Conservation (phyloP, 1,140 invertebrate genomes). For the Diorhabda carinulata region DNA sequence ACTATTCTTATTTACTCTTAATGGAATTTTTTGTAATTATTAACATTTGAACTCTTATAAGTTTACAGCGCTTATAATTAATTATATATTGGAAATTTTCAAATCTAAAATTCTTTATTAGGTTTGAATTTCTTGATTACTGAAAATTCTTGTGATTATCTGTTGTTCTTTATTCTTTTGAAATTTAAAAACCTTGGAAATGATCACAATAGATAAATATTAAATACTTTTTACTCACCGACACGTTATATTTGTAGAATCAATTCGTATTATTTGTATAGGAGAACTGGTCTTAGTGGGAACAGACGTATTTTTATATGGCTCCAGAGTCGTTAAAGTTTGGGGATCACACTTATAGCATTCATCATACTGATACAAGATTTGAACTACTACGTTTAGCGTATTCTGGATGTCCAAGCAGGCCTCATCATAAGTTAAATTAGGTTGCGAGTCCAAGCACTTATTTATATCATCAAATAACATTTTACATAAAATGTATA, state of each 20-base stretch:
- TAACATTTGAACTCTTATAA: too few relatives aligned
- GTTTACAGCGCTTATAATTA: too few relatives aligned
- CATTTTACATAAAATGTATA: conserved; percentile 29
- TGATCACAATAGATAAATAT: background rate
- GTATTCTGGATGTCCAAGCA: conserved; percentile 51
- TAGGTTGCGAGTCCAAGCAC: conserved; percentile 28
- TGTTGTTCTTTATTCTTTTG: too few relatives aligned
- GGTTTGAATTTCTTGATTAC: too few relatives aligned
- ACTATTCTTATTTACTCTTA: too few relatives aligned
- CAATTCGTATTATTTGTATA: conserved; percentile 34
- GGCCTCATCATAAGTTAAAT: conserved; percentile 48
- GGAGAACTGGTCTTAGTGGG: conserved; percentile 50
- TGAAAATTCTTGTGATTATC: too few relatives aligned
- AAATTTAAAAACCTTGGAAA: too few relatives aligned
- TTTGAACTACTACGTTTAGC: conserved; percentile 35
- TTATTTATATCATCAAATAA: conserved; percentile 37
- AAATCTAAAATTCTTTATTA: too few relatives aligned
- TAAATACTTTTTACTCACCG: conserved; percentile 14
- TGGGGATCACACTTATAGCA: conserved; percentile 50
- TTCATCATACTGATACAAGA: conserved; percentile 47
- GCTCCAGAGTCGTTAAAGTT: conserved; percentile 38
- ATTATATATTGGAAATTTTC: too few relatives aligned
- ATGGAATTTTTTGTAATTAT: too few relatives aligned
- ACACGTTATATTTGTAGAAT: too few relatives aligned
- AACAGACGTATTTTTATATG: conserved; percentile 44